Base-by-base conservation (phyloP, 2,797 vertebrate genomes). In the Philypnodon macrostomus region DNA sequence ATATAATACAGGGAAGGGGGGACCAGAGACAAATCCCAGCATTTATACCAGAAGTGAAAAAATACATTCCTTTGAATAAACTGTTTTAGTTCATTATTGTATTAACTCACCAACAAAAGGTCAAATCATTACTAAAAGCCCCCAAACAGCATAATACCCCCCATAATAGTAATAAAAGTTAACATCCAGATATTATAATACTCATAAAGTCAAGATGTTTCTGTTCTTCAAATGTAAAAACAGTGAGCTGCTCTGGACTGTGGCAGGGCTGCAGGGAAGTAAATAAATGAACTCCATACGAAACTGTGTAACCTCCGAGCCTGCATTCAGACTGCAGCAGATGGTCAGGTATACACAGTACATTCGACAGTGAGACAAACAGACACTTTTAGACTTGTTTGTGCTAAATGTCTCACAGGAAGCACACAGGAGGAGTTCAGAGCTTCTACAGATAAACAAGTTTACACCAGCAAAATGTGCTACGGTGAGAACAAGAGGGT, bases 301-400 rank as follows among this genome's bases (percentile, higher is more conserved):
- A 17, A 17, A 41, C 3, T 13, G 23, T 36, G 8, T 21, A 29
- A 31, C 15, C 23, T 27, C 23, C 18, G 32, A n/a, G 17, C 35
- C n/a, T 4, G 18, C 30, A 6, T n/a, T 10, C 19, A 31, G n/a
- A 34, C 23, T 12, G 23, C 6, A 13, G 27, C 46, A 50, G 37
- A 47, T 60, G 48, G 42, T 30, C 37, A 38, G 45, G 38, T 38
- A 48, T 27, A 45, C 56, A 51, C 33, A 14, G n/a, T n/a, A 29
- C 39, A 55, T 27, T 39, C 34, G 11, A 16, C 6, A 8, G 39
- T 34, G 34, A 21, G 16, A 29, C n/a, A n/a, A 49, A 45, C 33
- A 35, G 19, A n/a, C 17, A 18, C 35, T 19, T 38, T 38, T 38
- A 38, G 23, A 46, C n/a, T 15, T 35, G 17, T 35, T 60, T 23